phyloP scores from a whole-genome alignment of 2,113 vertebrate genomes.

The Bungarus multicinctus region DNA sequence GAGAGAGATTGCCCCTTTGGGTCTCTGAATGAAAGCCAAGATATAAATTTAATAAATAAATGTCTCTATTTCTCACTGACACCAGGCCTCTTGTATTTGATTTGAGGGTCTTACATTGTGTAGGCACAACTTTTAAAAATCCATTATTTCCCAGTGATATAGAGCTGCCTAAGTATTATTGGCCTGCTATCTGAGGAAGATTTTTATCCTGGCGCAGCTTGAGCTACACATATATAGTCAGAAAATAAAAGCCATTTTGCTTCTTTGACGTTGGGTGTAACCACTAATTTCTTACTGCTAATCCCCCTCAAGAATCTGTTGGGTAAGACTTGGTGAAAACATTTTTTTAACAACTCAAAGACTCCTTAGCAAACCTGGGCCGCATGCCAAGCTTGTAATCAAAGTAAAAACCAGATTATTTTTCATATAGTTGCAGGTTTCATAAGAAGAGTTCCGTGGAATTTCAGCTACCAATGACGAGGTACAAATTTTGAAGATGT shows the following conservation, averaged over 20 bases:
- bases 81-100: not conserved
- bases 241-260: not conserved
- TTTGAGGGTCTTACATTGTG: not conserved
- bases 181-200: not conserved
- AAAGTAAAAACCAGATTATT: slow-evolving; percentile 16
- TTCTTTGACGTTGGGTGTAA: not conserved
- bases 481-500: slow-evolving; percentile 2
- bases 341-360: not conserved
- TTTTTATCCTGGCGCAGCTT: not conserved
- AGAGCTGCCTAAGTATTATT: not conserved
- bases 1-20: not conserved
- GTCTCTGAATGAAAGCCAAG: not conserved
- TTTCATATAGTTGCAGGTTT: slow-evolving; percentile 21
- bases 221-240: not conserved
- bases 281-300: slow-evolving; percentile 3
- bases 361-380: slow-evolving; percentile 15
- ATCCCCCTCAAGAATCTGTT: not conserved
- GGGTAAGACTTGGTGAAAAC: not conserved
- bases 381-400: slow-evolving; percentile 1
- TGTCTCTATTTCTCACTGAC: not conserved
- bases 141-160: not conserved
- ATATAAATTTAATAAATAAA: not conserved
- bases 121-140: not conserved
- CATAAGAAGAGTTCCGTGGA: not conserved
- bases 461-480: not conserved